Evolutionary conservation across 2,113 vertebrate species (phyloP), one percentile per base, ranked within the genome.

Genomic region (Cairina moschata): DNA sequence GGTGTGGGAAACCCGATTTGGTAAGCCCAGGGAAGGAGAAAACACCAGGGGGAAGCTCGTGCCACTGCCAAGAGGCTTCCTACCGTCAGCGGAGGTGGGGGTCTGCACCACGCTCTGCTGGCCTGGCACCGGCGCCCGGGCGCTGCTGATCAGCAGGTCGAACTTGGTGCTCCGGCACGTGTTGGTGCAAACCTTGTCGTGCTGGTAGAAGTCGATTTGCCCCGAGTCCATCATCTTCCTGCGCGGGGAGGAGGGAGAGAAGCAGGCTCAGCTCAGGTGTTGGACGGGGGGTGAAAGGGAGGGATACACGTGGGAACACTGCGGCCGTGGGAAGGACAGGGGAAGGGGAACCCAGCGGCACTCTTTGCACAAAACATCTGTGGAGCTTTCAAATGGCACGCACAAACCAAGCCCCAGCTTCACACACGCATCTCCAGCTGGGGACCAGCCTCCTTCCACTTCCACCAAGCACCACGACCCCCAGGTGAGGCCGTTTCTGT

Each of bases 161-260:
- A 99, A 99, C 95, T 99, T 99, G 91, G 99, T 99, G 97, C 99
- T 99, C 96, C 99, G 98, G 94, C 99, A 99, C 69, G 99, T 99
- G 98, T 99, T 99, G 97, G 99, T 99, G 97, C 99, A 99, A 74
- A 99, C 98, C 16, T 98, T 98, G 96, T 99, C 98, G 1, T 99
- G 99, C 80, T 99, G 99, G 97, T 99, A 99, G 96, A 99, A 99
- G 95, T 99, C 99, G 50, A 99, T 99, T 96, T 99, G 99, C 65
- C 99, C 99, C 0, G 98, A 99, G 95, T 99, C 99, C 99, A 99
- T 99, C 99, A 99, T 99, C 97, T 99, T 99, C 97, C 99, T 99
- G 97, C 81, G 42, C 67, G 94, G 86, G 97, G 60, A 84, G 94
- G 23, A 31, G 58, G 83, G 76, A 82, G 42, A 92, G 13, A 95